These are phyloP conservation scores for Netelia inedita DNA, from an alignment of 2,888 invertebrate species.

Conservation along the genomic window DNA sequence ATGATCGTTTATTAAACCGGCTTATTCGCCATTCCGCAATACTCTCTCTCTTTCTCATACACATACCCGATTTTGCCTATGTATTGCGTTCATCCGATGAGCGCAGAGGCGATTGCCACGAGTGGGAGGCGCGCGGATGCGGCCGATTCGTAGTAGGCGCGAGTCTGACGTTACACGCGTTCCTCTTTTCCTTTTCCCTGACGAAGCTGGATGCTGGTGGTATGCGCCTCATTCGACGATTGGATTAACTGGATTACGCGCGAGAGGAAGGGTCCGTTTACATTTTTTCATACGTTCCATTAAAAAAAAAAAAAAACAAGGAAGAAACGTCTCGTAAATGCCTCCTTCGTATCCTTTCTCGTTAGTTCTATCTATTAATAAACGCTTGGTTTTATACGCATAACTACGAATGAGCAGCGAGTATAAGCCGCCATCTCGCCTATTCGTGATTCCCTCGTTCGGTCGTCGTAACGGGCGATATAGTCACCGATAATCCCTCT, in stretches of 20 bases:
- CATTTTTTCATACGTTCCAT: background rate
- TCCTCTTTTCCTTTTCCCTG: slow-evolving; percentile 13
- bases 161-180: slow-evolving; percentile 23
- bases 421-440: slow-evolving; percentile 1
- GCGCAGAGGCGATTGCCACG: background rate
- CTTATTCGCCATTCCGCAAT: slow-evolving; percentile 61
- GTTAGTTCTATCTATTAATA: slow-evolving; percentile 44
- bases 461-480: background rate
- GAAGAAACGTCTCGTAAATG: slow-evolving; percentile 23
- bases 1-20: slow-evolving; percentile 68
- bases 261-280: slow-evolving; percentile 45
- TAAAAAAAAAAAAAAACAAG: too few species aligned
- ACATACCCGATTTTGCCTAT: slow-evolving; percentile 11
- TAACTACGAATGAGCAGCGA: background rate
- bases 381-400: slow-evolving; percentile 11
- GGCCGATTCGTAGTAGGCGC: slow-evolving; percentile 59
- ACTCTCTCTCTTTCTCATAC: background rate
- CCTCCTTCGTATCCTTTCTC: slow-evolving; percentile 10
- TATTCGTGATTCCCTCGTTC: background rate
- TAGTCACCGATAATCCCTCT: background rate
- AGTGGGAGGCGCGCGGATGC: slow-evolving; percentile 66
- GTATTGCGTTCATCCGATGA: background rate
- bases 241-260: slow-evolving; percentile 64
- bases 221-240: slow-evolving; percentile 48
- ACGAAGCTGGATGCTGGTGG: slow-evolving; percentile 15